phyloP scores from a whole-genome alignment of 2,797 vertebrate species.

The Siniperca obscura region DNA sequence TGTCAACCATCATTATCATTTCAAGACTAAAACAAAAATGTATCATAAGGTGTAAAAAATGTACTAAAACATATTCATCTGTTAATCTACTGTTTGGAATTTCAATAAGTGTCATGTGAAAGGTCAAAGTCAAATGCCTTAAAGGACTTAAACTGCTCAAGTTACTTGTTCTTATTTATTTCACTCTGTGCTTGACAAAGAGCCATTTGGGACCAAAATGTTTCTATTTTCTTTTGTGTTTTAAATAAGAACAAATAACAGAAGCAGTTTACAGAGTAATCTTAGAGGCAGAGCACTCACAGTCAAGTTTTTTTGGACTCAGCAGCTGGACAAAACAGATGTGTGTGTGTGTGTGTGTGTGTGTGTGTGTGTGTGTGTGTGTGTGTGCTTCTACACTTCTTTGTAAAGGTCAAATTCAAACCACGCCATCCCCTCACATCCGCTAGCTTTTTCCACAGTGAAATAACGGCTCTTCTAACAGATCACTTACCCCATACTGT shows the following conservation, averaged over 20 bases:
- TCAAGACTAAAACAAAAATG: background rate
- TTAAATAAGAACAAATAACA: constrained; percentile 1
- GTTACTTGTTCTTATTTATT: background rate
- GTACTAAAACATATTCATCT: background rate
- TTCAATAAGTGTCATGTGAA: background rate
- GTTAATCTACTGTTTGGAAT: background rate
- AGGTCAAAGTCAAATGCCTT: background rate
- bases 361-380: background rate
- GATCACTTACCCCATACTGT: constrained; percentile 20
- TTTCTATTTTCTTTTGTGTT: background rate
- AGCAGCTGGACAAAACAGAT: background rate
- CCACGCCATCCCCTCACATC: constrained; percentile 5
- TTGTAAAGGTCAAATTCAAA: constrained; percentile 58
- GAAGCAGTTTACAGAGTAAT: background rate
- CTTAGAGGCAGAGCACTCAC: background rate
- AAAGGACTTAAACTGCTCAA: background rate
- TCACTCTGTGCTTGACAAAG: background rate
- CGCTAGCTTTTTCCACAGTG: background rate
- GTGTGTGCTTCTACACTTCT: background rate
- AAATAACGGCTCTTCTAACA: constrained; percentile 38
- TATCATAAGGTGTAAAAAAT: background rate
- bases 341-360: background rate
- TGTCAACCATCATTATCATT: background rate
- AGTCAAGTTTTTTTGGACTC: background rate
- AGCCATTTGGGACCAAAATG: background rate